phyloP scores from a whole-genome alignment of 2,797 vertebrate species.

The Cossypha heuglini region DNA sequence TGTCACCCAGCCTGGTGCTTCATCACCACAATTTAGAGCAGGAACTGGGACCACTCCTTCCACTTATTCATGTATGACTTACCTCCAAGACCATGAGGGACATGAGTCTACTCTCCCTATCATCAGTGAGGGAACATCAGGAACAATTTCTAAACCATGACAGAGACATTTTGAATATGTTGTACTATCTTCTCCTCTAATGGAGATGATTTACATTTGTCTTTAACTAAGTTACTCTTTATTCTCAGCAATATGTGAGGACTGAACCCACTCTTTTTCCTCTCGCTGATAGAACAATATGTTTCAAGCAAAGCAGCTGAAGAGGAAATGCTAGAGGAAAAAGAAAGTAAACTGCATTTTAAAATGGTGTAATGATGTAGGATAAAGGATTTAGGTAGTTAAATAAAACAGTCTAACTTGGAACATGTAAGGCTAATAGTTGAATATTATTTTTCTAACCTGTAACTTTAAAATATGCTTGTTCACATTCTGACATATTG shows the following conservation, averaged over 20 bases:
- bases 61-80: background rate
- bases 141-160: background rate
- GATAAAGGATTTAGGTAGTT: background rate
- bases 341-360: background rate
- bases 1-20: rapidly evolving
- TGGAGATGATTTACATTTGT: background rate
- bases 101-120: rapidly evolving
- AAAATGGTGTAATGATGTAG: background rate
- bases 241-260: background rate
- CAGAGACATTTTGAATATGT: background rate
- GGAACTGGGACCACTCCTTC: background rate
- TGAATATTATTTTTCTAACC: background rate
- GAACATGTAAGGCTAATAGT: background rate
- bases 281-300: background rate
- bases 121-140: background rate
- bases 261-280: background rate
- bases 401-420: background rate
- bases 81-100: background rate
- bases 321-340: background rate
- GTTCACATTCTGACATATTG: background rate
- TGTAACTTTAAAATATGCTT: conserved; percentile 23
- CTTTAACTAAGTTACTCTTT: background rate
- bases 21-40: background rate
- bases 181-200: background rate
- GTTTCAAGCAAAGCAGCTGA: background rate